These are phyloP conservation scores for Aphodius granarius DNA, from an alignment of 2,888 invertebrate species.

Conservation along the genomic window DNA sequence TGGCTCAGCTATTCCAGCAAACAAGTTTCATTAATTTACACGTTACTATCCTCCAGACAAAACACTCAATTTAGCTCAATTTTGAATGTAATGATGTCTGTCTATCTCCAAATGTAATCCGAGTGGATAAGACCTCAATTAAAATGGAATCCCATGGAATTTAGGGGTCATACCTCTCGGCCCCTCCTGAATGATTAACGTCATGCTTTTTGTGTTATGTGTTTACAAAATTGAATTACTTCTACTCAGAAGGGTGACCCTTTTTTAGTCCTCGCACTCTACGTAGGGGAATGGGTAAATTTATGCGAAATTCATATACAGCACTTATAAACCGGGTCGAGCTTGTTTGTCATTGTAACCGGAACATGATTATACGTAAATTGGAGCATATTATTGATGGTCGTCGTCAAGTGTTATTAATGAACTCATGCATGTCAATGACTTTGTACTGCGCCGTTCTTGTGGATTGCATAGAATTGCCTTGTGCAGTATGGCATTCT, in stretches of 20 bases:
- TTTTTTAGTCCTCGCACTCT: neutral
- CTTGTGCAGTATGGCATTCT: neutral
- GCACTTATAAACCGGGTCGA: neutral
- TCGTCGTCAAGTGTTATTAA: neutral
- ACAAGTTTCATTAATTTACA: no score
- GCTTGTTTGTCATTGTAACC: neutral
- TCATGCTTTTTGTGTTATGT: neutral
- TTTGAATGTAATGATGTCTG: neutral
- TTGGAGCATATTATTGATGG: neutral
- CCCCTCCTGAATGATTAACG: neutral
- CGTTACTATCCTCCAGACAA: no score
- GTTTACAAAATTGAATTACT: neutral
- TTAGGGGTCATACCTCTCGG: neutral
- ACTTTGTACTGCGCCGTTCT: neutral
- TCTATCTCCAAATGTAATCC: neutral
- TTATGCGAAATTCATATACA: neutral
- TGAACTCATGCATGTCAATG: neutral
- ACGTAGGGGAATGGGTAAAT: neutral
- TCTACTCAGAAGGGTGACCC: neutral
- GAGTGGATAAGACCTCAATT: neutral
- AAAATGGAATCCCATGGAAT: neutral
- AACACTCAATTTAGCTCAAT: no score
- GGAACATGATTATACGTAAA: neutral
- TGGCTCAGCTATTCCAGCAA: no score
- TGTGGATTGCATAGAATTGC: neutral